Evolutionary conservation across 2,888 invertebrate genomes (phyloP), one percentile per base, ranked within the genome.

Genomic region (Orchesellides sinensis): DNA sequence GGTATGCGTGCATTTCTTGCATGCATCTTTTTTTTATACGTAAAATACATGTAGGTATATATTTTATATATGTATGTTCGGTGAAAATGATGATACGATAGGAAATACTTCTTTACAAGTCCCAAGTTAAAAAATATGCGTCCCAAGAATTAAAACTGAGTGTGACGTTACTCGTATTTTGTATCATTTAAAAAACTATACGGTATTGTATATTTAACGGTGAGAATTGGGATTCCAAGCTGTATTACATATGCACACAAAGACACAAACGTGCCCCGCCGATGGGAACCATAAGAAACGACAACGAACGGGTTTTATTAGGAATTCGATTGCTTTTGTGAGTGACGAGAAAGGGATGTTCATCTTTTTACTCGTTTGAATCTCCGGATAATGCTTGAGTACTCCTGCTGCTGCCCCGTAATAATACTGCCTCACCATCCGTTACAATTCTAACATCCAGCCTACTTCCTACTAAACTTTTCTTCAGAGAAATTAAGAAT

Each of bases 61-160:
- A n/a, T n/a, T n/a, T n/a, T n/a, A n/a, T n/a, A n/a, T n/a, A n/a
- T n/a, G n/a, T n/a, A n/a, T n/a, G n/a, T n/a, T n/a, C n/a, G n/a
- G n/a, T n/a, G n/a, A n/a, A n/a, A n/a, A n/a, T n/a, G n/a, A n/a
- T n/a, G n/a, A n/a, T n/a, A n/a, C n/a, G n/a, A n/a, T n/a, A n/a
- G n/a, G n/a, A n/a, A n/a, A n/a, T n/a, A n/a, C n/a, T n/a, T n/a
- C n/a, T n/a, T n/a, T n/a, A n/a, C n/a, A n/a, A 63, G 40, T 63
- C 63, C 14, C 23, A 63, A 63, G 63, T 63, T n/a, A n/a, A 63
- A 63, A 63, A 63, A 63, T 63, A 63, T 63, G 40, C 63, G 40
- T 63, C 63, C 19, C 52, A 23, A 72, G 72, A 74, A 56, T 66
- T 75, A 56, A 75, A 75, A 75, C 75, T 35, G 74, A 74, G 63